Percentiles rank a stretch among this genome's conserved stretches.
Conservation (phyloP, 2,797 vertebrate genomes). For the Crenichthys baileyi region DNA sequence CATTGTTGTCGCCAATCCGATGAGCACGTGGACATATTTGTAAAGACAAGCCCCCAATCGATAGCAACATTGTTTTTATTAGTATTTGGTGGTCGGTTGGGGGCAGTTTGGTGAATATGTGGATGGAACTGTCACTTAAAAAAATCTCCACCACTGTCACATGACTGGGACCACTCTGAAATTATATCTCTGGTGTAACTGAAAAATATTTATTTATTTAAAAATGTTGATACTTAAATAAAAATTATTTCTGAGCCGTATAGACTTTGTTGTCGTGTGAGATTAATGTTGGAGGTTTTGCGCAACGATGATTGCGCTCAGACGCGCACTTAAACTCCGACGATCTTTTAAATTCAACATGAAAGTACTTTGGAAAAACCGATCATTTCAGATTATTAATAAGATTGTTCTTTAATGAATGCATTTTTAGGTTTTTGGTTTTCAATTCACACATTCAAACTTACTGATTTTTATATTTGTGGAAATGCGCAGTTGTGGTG, state of each 20-base stretch:
- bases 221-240: slow-evolving; percentile 86
- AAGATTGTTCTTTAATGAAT: background rate
- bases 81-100: slow-evolving; percentile 56
- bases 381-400: background rate
- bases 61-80: slow-evolving; percentile 70
- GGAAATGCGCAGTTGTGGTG: slow-evolving; percentile 8
- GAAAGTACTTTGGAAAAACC: background rate
- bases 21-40: slow-evolving; percentile 69
- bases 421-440: background rate
- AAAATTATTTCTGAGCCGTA: slow-evolving; percentile 81
- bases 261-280: slow-evolving; percentile 49
- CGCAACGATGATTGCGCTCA: slow-evolving; percentile 52
- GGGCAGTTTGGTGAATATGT: slow-evolving; percentile 68
- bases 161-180: slow-evolving; percentile 69
- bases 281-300: slow-evolving; percentile 44
- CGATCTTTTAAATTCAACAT: background rate
- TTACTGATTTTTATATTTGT: background rate
- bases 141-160: slow-evolving; percentile 56
- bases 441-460: background rate
- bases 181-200: slow-evolving; percentile 84
- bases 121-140: slow-evolving; percentile 69
- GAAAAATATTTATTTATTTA: slow-evolving; percentile 99
- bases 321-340: slow-evolving; percentile 11
- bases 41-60: slow-evolving; percentile 58
- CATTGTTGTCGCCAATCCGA: slow-evolving; percentile 71